A percentile compares a stretch with the other conserved stretches of the same genome.
These are phyloP conservation scores for Spondyliosoma cantharus DNA, from an alignment of 2,797 vertebrate genomes.

Conservation along the genomic window DNA sequence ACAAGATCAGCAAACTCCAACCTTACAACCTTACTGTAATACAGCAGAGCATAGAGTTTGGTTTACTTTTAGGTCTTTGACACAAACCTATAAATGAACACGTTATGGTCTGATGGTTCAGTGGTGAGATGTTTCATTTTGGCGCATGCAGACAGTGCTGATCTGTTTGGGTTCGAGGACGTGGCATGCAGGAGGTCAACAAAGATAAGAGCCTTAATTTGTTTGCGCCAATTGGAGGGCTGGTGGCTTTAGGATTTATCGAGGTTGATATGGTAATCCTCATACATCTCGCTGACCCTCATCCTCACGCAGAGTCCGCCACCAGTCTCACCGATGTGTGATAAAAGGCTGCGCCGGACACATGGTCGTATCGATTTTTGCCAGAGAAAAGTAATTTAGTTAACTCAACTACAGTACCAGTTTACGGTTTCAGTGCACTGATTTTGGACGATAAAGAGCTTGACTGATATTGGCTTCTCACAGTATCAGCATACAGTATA, in stretches of 20 bases:
- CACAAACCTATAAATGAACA: background rate
- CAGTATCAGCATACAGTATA: no score
- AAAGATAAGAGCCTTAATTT: conserved; percentile 72
- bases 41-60: background rate
- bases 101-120: background rate
- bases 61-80: background rate
- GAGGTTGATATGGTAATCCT: conserved; percentile 69
- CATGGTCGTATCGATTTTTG: conserved; percentile 1
- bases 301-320: conserved; percentile 23
- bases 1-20: no score
- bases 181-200: conserved; percentile 39
- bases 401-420: background rate
- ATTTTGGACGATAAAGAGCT: no score
- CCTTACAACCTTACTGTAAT: background rate
- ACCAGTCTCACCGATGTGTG: background rate
- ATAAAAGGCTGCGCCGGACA: background rate
- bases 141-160: conserved; percentile 5
- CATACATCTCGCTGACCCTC: conserved; percentile 56
- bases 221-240: conserved; percentile 41
- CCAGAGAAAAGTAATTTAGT: background rate
- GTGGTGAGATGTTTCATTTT: conserved; percentile 2
- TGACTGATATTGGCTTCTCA: no score
- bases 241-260: conserved; percentile 55
- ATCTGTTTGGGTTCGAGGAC: conserved; percentile 47
- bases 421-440: no score